Conservation (phyloP, 2,888 invertebrate genomes). For the Diabrotica balteata region DNA sequence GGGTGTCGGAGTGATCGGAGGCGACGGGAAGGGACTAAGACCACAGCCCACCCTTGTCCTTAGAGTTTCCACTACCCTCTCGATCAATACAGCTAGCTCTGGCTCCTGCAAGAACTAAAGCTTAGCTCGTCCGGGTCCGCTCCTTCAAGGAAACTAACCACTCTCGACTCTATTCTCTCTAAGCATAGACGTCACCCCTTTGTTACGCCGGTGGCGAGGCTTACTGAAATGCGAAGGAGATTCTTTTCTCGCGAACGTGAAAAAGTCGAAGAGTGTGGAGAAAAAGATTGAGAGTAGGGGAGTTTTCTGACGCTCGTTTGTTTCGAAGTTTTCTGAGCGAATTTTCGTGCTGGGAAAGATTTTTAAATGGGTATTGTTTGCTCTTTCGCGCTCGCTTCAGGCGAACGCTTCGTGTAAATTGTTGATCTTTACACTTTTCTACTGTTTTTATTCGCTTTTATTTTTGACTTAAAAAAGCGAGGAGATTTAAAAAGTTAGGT, state of each 20-base stretch:
- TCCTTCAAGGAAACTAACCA: constrained; percentile 55
- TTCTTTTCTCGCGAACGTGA: constrained; percentile 42
- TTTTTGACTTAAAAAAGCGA: no score
- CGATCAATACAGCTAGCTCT: constrained; percentile 62
- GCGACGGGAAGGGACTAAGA: constrained; percentile 58
- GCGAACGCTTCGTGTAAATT: constrained; percentile 9
- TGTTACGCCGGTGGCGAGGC: constrained; percentile 38
- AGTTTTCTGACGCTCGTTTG: constrained; percentile 28
- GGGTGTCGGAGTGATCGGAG: constrained; percentile 41
- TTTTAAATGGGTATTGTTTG: constrained; percentile 37
- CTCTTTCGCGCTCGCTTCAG: constrained; percentile 28
- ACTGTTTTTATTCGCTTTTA: constrained; percentile 9
- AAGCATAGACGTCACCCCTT: constrained; percentile 45
- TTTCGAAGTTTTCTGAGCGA: constrained; percentile 26
- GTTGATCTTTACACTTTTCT: constrained; percentile 25
- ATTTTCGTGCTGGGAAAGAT: constrained; percentile 28
- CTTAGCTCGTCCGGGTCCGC: constrained; percentile 62
- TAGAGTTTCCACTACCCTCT: constrained; percentile 52
- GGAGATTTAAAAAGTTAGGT: no score
- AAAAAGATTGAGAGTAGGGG: constrained; percentile 37
- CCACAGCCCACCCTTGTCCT: constrained; percentile 61
- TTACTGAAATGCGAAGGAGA: constrained; percentile 24
- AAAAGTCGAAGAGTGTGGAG: constrained; percentile 38
- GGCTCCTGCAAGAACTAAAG: constrained; percentile 62
- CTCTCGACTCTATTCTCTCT: constrained; percentile 48